Evolutionary conservation across 2,888 invertebrate genomes (phyloP), one percentile per base, ranked within the genome.

Genomic region (Pterostichus niger): DNA sequence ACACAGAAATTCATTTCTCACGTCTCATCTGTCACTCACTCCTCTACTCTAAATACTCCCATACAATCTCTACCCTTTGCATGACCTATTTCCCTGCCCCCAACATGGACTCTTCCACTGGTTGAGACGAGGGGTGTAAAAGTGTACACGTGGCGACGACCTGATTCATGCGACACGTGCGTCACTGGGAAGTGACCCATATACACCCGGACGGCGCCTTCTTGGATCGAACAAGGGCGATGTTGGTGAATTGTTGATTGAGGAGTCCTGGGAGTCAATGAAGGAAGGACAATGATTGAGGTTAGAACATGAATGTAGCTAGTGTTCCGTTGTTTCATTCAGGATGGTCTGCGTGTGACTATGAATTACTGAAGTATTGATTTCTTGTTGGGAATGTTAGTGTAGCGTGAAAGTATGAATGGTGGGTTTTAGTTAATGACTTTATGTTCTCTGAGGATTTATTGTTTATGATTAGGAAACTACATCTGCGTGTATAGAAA

Each of bases 351-450:
- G 24, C 3, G 49, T 10, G n/a, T 11, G 17, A 17, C 40, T 17
- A 56, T 56, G 17, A 56, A 56, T 56, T 56, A 15, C 56, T 7
- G 54, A 5, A 11, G 56, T 56, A 56, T 56, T 56, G 56, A 56
- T 56, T 56, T 56, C 17, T 56, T 56, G 56, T 56, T 56, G 17
- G 31, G 56, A 17, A 56, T 56, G 56, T 56, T 56, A 17, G 56
- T 56, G 13, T 15, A 17, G 15, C 17, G 56, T 56, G 56, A 40
- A 40, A 7, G 40, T 6, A 56, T 56, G 56, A 56, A 56, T 49
- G 56, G 5, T 10, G 17, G 56, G 31, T 56, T 24, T 40, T 40
- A 49, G 11, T n/a, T 49, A 49, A 49, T 49, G 49, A n/a, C 49
- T 6, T n/a, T 5, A 11, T 11, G 10, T 10, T 49, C 5, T 11